Percentiles rank a stretch among this genome's conserved stretches.
phyloP scores from a whole-genome alignment of 2,888 invertebrate species.

The Notocelia uddmanniana region DNA sequence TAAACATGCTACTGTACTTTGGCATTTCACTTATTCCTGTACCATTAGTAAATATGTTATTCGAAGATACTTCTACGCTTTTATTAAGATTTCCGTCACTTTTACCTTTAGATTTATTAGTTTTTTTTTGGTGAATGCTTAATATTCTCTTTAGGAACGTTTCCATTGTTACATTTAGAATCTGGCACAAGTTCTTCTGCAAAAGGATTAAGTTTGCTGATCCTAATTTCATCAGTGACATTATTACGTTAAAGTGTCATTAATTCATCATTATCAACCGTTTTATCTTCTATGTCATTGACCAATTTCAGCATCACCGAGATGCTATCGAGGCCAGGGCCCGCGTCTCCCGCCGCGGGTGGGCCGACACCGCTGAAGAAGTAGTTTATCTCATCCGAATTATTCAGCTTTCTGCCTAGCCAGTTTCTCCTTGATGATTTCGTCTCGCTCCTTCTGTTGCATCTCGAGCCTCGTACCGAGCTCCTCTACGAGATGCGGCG shows the following conservation, averaged over 20 bases:
- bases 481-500: no score
- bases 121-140: conserved; percentile 32
- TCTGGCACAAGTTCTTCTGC: conserved; percentile 65
- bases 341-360: background rate
- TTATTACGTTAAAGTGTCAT: conserved; percentile 21
- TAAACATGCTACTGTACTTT: conserved; percentile 8
- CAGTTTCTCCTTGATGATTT: no score
- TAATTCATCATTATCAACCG: background rate
- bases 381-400: conserved; percentile 55
- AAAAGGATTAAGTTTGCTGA: conserved; percentile 67
- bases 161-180: conserved; percentile 5
- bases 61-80: background rate
- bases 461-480: no score
- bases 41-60: background rate
- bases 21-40: background rate
- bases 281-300: conserved; percentile 2
- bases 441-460: no score
- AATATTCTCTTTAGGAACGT: background rate
- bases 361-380: conserved; percentile 43
- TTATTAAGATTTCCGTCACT: background rate
- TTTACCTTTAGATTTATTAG: background rate
- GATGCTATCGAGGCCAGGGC: conserved; percentile 68
- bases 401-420: no score
- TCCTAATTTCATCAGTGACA: conserved; percentile 48
- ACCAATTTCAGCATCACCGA: conserved; percentile 66